These are phyloP conservation scores for Phyllotis vaccarum DNA, from an alignment of 2,797 vertebrate species.

Conservation along the genomic window DNA sequence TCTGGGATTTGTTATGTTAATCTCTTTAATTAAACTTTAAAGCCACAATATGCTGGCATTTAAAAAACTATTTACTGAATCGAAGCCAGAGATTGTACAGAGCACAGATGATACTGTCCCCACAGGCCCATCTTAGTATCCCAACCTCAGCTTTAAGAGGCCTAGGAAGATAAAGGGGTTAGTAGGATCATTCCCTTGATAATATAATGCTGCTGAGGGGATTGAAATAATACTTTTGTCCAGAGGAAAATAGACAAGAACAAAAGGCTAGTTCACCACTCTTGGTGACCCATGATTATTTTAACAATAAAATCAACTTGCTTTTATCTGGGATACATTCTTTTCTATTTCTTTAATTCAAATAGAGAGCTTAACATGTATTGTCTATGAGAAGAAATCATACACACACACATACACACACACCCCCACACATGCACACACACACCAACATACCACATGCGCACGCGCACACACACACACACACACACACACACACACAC, in stretches of 20 bases:
- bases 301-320: neutral
- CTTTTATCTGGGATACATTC: neutral
- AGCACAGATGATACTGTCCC: conserved; percentile 39
- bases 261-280: neutral
- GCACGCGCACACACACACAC: neutral
- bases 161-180: neutral
- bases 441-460: too few relatives aligned
- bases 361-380: neutral
- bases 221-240: neutral
- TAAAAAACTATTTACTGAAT: conserved; percentile 66
- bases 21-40: conserved; percentile 82
- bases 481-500: neutral
- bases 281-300: neutral
- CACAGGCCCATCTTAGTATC: neutral
- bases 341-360: neutral
- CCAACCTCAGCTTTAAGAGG: neutral
- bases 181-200: too few relatives aligned
- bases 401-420: neutral
- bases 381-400: neutral
- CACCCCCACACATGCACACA: too few relatives aligned
- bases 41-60: conserved; percentile 70
- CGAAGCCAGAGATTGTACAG: conserved; percentile 52
- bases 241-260: neutral
- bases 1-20: conserved; percentile 77
- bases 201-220: neutral